Evolutionary conservation across 2,888 invertebrate species (phyloP), one percentile per base, ranked within the genome.

Genomic region (Catocala fraxini): DNA sequence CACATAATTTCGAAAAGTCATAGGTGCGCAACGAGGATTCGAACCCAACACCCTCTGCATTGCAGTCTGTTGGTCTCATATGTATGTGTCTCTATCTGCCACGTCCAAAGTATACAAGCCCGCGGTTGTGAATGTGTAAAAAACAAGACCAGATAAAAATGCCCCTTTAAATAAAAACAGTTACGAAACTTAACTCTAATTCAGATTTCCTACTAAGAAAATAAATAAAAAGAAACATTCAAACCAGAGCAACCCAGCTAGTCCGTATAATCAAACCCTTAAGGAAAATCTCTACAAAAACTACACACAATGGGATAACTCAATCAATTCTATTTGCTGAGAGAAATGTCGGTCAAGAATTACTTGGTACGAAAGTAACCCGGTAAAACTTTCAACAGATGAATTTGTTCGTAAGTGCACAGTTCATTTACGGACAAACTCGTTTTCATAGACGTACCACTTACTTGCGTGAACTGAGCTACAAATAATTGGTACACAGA

Each of bases 361-460:
- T 70, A 63, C 58, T 54, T 34, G 11, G 51, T 4, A 11, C 47
- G 47, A 15, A 47, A 47, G 15, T 47, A 15, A 13, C 13, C 39
- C 47, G 15, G 55, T 5, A 11, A 60, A 71, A 71, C 54, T 74
- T 71, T 70, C 55, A 70, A 62, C 67, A 63, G 66, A 66, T 63
- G 59, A 66, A 74, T 74, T 74, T 71, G 71, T 52, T 60, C 60
- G 75, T 74, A 74, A 71, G 71, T 71, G 75, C 71, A 70, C 75
- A 71, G 71, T 71, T 73, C 58, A 65, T 53, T 42, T 60, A 73
- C 55, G 60, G 62, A 70, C 65, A 63, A 63, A 70, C 67, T 62
- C 66, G 56, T 1, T 47, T 25, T 9, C 47, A 25, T 5, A 13
- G 5, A 13, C 45, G 15, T 15, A 45, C 45, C 13, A 13, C 7